A percentile compares a stretch with the other conserved stretches of the same genome.
These are phyloP conservation scores for Glossosoma conforme DNA, from an alignment of 1,140 invertebrate genomes.

Conservation along the genomic window DNA sequence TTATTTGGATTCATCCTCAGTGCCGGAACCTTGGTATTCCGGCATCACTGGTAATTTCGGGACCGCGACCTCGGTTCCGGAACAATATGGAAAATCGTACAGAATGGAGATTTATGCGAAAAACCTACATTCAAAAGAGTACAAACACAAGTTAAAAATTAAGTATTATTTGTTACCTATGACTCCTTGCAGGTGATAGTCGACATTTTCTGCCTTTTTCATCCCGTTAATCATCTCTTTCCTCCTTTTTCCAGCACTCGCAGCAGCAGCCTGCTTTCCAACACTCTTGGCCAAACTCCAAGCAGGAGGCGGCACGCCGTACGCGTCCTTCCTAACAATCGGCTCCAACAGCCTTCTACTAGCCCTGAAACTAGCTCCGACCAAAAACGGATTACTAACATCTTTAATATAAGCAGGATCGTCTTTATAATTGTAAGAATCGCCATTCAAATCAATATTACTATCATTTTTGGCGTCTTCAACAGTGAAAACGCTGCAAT, in stretches of 20 bases:
- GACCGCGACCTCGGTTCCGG: no score
- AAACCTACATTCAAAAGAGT: no score
- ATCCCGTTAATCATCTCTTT: neutral
- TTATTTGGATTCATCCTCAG: no score
- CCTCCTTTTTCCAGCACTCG: constrained; percentile 1
- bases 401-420: constrained; percentile 29
- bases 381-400: constrained; percentile 29
- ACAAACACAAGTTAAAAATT: no score
- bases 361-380: constrained; percentile 35
- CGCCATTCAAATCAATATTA: constrained; percentile 1
- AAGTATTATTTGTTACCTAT: no score
- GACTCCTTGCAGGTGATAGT: constrained; percentile 29
- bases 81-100: no score
- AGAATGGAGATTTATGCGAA: no score
- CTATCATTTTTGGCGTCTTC: constrained; percentile 1
- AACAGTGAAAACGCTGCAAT: neutral
- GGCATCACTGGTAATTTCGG: no score
- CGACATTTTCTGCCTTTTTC: constrained; percentile 11
- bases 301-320: constrained; percentile 35
- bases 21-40: no score
- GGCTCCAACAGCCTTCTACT: constrained; percentile 44
- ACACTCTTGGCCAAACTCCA: constrained; percentile 47
- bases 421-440: constrained; percentile 28
- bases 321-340: constrained; percentile 38
- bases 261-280: constrained; percentile 4